Conservation (phyloP, 2,888 invertebrate species). For the Xestia sexstrigata region DNA sequence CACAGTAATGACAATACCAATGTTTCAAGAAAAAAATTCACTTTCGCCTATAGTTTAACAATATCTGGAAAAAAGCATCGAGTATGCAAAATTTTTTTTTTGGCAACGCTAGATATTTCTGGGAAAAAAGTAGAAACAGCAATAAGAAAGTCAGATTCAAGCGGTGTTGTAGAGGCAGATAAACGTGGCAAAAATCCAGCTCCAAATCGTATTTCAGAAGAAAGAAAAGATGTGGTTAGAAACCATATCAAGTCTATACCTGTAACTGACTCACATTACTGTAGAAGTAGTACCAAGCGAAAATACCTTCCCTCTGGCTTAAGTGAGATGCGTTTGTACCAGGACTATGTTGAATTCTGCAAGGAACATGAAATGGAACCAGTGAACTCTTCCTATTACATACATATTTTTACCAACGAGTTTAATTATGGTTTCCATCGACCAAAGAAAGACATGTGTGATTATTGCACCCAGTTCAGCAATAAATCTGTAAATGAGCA, state of each 20-base stretch:
- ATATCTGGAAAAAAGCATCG: conserved; percentile 1
- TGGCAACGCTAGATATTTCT: too few relatives aligned
- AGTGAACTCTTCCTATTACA: background rate
- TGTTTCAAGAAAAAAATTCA: background rate
- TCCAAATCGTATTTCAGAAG: too few relatives aligned
- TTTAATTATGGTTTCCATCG: conserved; percentile 4
- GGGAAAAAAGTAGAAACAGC: too few relatives aligned
- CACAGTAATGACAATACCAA: conserved; percentile 10
- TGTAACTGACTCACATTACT: background rate
- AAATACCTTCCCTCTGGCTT: too few relatives aligned
- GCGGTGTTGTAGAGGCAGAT: too few relatives aligned
- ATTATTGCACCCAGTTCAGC: background rate
- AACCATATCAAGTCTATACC: conserved; percentile 2
- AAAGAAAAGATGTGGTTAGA: too few relatives aligned
- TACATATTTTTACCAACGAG: too few relatives aligned
- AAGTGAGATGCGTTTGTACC: conserved; percentile 1
- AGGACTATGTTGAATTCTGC: conserved; percentile 6
- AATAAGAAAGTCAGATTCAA: too few relatives aligned
- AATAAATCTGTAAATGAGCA: too few relatives aligned
- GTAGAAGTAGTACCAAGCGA: too few relatives aligned
- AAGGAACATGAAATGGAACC: background rate
- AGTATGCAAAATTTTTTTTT: background rate
- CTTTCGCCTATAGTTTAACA: background rate
- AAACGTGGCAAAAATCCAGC: too few relatives aligned
- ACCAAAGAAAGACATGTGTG: too few relatives aligned